Evolutionary conservation across 37 sponge, comb jelly and placozoan species (phyloP).

Genomic region (Crambe crambe): DNA sequence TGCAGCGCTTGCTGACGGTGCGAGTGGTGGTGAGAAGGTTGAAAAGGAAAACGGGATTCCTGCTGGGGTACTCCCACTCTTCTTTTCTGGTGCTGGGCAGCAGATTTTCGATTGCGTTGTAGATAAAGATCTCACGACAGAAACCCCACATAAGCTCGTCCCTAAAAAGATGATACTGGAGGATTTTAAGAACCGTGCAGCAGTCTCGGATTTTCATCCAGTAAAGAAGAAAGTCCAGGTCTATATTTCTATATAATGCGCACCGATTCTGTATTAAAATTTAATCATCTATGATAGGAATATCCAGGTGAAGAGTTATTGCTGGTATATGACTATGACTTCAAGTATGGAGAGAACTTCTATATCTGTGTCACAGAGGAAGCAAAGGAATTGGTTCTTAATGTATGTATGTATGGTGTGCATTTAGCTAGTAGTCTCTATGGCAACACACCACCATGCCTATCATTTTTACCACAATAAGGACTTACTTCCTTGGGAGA

Average conservation of each 20-base stretch:
- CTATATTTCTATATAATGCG: conserved; percentile 23
- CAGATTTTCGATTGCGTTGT: conserved; percentile 82
- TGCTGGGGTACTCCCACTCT: conserved; percentile 73
- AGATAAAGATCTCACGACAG: conserved; percentile 79
- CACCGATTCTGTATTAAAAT: not conserved
- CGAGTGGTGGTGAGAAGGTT: not conserved
- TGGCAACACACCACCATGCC: too few species aligned
- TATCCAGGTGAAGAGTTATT: conserved; percentile 91
- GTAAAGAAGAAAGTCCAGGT: conserved; percentile 80
- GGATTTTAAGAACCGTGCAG: conserved; percentile 90
- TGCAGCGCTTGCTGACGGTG: not conserved
- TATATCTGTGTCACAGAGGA: conserved; percentile 90
- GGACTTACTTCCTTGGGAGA: too few species aligned
- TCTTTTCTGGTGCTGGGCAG: conserved; percentile 78
- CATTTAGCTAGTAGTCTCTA: too few species aligned
- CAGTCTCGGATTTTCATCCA: conserved; percentile 92
- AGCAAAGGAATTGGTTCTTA: conserved; percentile 85
- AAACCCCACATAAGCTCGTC: conserved; percentile 80
- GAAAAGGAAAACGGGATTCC: conserved; percentile 21
- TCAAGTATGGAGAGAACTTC: conserved; percentile 94
- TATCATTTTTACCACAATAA: too few species aligned
- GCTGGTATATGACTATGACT: conserved; percentile 92
- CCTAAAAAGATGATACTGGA: conserved; percentile 82
- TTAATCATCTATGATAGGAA: conserved; percentile 30
- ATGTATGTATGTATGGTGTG: conserved; percentile 61